These are phyloP conservation scores for Dolichotis patagonum DNA, from an alignment of 2,113 vertebrate species.

Conservation along the genomic window DNA sequence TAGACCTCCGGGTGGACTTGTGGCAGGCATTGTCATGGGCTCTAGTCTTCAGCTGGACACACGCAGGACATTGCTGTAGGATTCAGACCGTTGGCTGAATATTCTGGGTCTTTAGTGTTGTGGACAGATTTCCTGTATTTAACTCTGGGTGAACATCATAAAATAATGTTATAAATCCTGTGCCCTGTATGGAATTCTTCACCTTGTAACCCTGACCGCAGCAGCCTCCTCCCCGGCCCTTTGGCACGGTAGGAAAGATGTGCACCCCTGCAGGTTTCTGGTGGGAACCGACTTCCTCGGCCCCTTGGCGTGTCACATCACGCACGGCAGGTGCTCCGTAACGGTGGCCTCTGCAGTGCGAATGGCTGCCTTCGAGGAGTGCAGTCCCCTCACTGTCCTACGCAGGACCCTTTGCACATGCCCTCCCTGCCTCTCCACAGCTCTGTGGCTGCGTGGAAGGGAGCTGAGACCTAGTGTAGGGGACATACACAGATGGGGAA, in stretches of 20 bases:
- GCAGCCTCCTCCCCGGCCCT: neutral
- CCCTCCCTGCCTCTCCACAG: neutral
- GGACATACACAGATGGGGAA: neutral
- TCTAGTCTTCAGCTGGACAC: too few species aligned
- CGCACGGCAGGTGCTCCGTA: fast-evolving
- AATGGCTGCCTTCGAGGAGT: too few species aligned
- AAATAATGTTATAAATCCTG: too few species aligned
- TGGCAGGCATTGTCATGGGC: too few species aligned
- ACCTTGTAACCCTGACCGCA: too few species aligned
- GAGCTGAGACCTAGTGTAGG: neutral
- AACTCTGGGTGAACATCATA: too few species aligned
- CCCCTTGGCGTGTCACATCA: fast-evolving
- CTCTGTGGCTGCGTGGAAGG: neutral
- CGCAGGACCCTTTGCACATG: fast-evolving
- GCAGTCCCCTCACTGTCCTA: fast-evolving
- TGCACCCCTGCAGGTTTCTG: neutral
- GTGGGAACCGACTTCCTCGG: neutral
- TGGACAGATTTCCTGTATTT: too few species aligned
- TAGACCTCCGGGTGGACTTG: too few species aligned
- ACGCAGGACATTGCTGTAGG: too few species aligned
- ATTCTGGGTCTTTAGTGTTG: too few species aligned
- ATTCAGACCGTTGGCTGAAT: too few species aligned
- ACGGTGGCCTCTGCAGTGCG: fast-evolving
- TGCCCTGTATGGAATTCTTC: too few species aligned
- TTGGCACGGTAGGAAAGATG: neutral